These are phyloP conservation scores for Acromyrmex charruanus DNA, from an alignment of 1,140 invertebrate species.

Conservation along the genomic window DNA sequence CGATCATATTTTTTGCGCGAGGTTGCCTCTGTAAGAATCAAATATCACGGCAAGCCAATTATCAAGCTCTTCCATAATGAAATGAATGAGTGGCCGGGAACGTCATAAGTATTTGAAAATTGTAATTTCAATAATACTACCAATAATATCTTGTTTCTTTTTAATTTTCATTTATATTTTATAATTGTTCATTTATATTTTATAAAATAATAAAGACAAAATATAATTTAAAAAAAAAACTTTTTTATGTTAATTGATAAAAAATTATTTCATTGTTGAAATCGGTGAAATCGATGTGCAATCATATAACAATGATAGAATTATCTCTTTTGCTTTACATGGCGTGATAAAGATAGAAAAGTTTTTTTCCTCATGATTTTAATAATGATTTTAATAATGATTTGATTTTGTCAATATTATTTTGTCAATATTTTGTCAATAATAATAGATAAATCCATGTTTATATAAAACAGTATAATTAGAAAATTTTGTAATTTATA, in stretches of 20 bases:
- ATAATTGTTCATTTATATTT: background rate
- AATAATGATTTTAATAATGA: background rate
- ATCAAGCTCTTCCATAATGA: background rate
- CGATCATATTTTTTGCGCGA: slow-evolving; percentile 14
- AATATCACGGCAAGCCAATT: background rate
- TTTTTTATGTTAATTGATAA: background rate
- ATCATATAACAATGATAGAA: background rate
- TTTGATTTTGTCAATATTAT: background rate
- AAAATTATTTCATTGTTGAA: background rate
- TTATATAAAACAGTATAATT: background rate
- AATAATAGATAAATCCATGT: background rate
- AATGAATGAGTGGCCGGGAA: background rate
- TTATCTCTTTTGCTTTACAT: background rate
- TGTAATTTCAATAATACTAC: background rate
- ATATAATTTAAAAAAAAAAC: background rate
- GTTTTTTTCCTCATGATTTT: background rate
- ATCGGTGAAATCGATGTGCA: background rate
- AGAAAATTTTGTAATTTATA: slow-evolving; percentile 1
- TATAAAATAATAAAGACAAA: background rate
- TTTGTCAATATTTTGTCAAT: background rate
- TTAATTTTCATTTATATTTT: background rate
- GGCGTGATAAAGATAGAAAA: background rate
- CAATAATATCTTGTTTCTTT: background rate
- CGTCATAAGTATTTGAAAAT: background rate
- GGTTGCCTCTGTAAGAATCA: background rate